phyloP scores from a whole-genome alignment of 2,113 vertebrate species.

The Rhombomys opimus region DNA sequence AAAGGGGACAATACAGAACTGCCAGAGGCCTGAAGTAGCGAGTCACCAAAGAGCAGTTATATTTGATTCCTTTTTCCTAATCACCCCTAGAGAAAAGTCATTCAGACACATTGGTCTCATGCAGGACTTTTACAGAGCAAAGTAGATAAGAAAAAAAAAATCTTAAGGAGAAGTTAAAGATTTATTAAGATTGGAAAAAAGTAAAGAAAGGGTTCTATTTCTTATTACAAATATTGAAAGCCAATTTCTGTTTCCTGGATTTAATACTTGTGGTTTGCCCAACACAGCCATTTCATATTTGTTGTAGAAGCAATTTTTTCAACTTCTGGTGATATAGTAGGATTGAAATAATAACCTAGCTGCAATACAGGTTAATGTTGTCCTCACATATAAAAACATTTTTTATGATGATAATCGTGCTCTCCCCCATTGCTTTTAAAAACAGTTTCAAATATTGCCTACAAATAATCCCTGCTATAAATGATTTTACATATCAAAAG shows the following conservation, averaged over 20 bases:
- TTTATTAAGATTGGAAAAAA: conserved; percentile 69
- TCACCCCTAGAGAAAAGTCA: conserved; percentile 50
- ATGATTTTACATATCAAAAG: conserved; percentile 43
- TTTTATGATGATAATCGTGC: conserved; percentile 44
- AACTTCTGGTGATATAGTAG: conserved; percentile 51
- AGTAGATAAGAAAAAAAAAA: conserved; percentile 29
- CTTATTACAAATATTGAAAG: conserved; percentile 74
- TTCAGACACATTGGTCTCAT: conserved; percentile 60
- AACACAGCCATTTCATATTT: conserved; percentile 73
- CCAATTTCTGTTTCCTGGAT: conserved; percentile 61
- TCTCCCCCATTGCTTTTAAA: conserved; percentile 54
- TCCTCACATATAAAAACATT: conserved; percentile 63
- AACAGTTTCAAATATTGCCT: conserved; percentile 65
- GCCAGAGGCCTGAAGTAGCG: conserved; percentile 49
- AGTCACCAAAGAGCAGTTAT: background rate
- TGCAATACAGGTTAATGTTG: conserved; percentile 63
- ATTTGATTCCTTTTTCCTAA: conserved; percentile 66
- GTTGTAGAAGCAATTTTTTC: conserved; percentile 67
- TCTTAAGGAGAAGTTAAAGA: conserved; percentile 60
- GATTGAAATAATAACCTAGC: conserved; percentile 72
- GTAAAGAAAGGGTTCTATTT: conserved; percentile 63
- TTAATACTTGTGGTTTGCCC: conserved; percentile 66
- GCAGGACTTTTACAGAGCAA: conserved; percentile 52
- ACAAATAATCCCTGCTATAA: conserved; percentile 41
- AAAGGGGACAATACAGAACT: conserved; percentile 44